phyloP scores from a whole-genome alignment of 2,888 invertebrate species.

The Dichetophora obliterata region DNA sequence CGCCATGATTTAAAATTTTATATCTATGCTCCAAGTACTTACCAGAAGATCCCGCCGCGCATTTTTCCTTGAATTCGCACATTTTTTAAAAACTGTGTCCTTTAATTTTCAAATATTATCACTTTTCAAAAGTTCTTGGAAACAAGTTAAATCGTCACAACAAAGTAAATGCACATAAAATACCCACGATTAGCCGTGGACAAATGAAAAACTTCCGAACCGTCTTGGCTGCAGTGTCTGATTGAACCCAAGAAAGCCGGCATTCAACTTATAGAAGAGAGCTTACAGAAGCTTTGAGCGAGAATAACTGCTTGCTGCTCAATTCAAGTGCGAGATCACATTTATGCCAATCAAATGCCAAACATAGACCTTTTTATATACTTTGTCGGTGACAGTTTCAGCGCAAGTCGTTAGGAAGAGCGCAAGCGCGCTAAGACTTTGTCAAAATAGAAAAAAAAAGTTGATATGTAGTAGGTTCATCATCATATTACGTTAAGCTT shows the following conservation, averaged over 20 bases:
- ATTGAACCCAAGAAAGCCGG: neutral
- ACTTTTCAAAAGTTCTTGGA: neutral
- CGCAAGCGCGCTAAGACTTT: neutral
- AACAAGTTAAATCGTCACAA: neutral
- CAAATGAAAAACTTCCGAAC: neutral
- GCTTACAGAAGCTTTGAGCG: neutral
- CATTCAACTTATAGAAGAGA: neutral
- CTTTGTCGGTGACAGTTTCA: neutral
- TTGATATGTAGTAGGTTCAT: too few species aligned
- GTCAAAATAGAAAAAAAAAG: neutral
- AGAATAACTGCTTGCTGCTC: conserved; percentile 13
- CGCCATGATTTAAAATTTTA: neutral
- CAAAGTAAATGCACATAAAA: neutral
- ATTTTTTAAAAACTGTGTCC: conserved; percentile 41
- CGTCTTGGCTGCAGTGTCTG: too few species aligned
- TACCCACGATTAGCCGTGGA: neutral
- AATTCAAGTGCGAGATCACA: conserved; percentile 26
- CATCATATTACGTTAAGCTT: neutral
- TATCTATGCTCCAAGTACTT: conserved; percentile 39
- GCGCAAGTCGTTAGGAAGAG: neutral
- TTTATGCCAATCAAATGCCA: conserved; percentile 13
- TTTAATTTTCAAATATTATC: conserved; percentile 14
- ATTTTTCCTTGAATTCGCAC: conserved; percentile 51
- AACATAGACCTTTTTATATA: conserved; percentile 25
- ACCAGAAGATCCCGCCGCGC: conserved; percentile 40